Evolutionary conservation across 1,140 invertebrate genomes (phyloP).

Genomic region (Bathynomus jamesi): DNA sequence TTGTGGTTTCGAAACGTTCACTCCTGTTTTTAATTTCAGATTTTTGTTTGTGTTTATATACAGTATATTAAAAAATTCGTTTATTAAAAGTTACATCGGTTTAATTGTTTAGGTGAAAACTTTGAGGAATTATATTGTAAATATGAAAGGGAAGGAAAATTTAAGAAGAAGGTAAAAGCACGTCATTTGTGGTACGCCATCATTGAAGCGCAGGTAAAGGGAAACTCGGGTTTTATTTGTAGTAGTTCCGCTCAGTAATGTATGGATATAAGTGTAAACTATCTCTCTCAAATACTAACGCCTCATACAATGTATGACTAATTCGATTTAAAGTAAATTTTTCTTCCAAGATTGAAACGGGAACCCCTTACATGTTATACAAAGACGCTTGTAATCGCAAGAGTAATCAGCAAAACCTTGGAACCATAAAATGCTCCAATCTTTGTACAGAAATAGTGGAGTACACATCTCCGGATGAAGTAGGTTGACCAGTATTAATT

Average conservation of each 20-base stretch:
- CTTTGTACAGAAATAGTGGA: conserved; percentile 97
- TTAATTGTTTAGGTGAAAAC: conserved; percentile 63
- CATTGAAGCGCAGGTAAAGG: conserved; percentile 68
- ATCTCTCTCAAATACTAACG: neutral
- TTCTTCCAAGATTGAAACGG: conserved; percentile 73
- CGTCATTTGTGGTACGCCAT: conserved; percentile 90
- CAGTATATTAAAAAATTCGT: too few relatives aligned
- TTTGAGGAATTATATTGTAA: conserved; percentile 83
- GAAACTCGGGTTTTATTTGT: neutral
- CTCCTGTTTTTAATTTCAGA: too few relatives aligned
- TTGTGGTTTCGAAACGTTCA: too few relatives aligned
- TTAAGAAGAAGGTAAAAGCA: conserved; percentile 68
- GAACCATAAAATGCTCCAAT: conserved; percentile 97
- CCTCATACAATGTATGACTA: too few relatives aligned
- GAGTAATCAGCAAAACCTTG: conserved; percentile 96
- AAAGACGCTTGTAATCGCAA: conserved; percentile 97
- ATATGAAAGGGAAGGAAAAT: conserved; percentile 79
- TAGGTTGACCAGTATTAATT: conserved; percentile 34
- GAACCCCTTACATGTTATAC: conserved; percentile 95
- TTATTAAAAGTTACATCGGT: conserved; percentile 1
- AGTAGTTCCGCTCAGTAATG: neutral
- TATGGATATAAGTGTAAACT: neutral
- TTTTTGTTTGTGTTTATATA: too few relatives aligned
- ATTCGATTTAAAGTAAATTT: neutral
- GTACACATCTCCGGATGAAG: conserved; percentile 83